Base-by-base conservation (phyloP, 2,113 vertebrate species). In the Esox niger region DNA sequence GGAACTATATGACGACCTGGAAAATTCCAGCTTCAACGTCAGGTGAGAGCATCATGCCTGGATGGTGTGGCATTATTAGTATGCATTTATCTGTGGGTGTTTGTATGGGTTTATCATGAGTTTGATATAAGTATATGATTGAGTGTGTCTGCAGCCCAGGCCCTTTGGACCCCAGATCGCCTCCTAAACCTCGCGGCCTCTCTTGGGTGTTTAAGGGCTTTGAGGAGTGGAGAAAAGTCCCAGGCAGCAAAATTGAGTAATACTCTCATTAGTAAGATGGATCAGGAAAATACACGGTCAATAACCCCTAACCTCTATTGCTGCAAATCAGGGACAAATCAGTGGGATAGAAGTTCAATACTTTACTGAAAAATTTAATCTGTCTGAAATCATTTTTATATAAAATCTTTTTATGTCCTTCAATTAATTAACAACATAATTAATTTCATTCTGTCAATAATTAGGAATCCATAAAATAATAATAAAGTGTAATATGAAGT, bases 1-100 rank as follows among this genome's bases (percentile, higher is more conserved):
- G 65, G 95, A 96, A 8, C 93, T 98, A 73, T 98, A 98, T 58
- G 93, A 96, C 62, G 95, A 94, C 7, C 71, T 96, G 59, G 86
- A 92, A 2, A 93, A 95, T 17, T 84, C 90, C 56, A 89, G 88
- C 2, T 35, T 75, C 60, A 80, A 70, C n/a, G 56, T 87, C 59
- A 88, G 88, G 96, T 97, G 86, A 71, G 83, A 76, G 68, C 15
- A 58, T 29, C 1, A 26, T 52, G 7, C n/a, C 13, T 52, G 47
- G 6, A 52, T 52, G n/a, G n/a, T 52, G n/a, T 52, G 21, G 47
- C n/a, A 21, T 52, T 4, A 21, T 52, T 21, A 6, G n/a, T 11
- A n/a, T 52, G 5, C 47, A 52, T 52, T 52, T 7, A 52, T 23
- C 47, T 52, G 47, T 52, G 20, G 21, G 47, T 52, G 47, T 52